Evolutionary conservation across 2,113 vertebrate species (phyloP).

Genomic region (Spheniscus mendiculus): DNA sequence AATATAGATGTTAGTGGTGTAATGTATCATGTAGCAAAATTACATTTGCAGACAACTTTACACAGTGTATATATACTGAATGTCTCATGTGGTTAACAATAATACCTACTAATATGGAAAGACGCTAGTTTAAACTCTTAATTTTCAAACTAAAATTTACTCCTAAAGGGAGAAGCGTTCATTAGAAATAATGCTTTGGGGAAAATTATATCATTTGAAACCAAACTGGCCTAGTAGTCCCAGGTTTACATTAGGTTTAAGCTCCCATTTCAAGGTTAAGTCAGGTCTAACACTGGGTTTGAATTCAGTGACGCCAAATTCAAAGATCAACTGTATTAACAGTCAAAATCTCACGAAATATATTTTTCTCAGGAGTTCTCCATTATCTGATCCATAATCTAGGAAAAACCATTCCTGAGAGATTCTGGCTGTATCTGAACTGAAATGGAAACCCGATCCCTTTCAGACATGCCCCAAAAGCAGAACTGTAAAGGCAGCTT

Average conservation of each 20-base stretch:
- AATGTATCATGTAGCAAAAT: constrained; percentile 61
- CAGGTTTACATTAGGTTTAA: background rate
- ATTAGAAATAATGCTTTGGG: constrained; percentile 16
- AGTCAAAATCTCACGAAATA: constrained; percentile 12
- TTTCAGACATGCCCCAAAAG: constrained; percentile 44
- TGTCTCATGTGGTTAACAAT: constrained; percentile 50
- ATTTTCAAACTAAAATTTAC: constrained; percentile 30
- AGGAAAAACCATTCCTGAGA: constrained; percentile 10
- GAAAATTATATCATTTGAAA: background rate
- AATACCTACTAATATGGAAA: constrained; percentile 42
- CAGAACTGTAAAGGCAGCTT: constrained; percentile 53
- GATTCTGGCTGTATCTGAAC: constrained; percentile 24
- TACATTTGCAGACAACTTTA: constrained; percentile 67
- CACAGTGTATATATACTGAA: background rate
- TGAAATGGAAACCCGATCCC: constrained; percentile 10
- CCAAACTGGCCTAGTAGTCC: background rate
- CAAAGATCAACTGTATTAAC: constrained; percentile 7
- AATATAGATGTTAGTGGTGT: constrained; percentile 47
- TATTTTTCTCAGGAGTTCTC: background rate
- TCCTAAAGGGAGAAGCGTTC: background rate
- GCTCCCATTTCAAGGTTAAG: background rate
- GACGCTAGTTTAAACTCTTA: constrained; percentile 18
- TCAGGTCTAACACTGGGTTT: background rate
- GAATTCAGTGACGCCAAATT: background rate
- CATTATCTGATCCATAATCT: constrained; percentile 29